Base-by-base conservation (phyloP, 2,888 invertebrate genomes). In the Melieria picta region DNA sequence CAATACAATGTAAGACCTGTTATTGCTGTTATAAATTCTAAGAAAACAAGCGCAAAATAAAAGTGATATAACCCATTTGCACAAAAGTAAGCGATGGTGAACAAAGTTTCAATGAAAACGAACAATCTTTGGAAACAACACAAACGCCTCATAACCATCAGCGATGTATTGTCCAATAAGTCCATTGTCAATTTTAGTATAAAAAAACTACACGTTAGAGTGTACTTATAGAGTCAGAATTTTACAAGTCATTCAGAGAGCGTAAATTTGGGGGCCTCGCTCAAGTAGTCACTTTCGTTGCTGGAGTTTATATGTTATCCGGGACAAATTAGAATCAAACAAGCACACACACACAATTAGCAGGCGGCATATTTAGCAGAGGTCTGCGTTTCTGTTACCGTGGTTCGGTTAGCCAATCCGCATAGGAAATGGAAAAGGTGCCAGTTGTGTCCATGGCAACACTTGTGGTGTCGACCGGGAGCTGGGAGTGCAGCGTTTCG, bases 331-430 rank as follows among this genome's bases (percentile, higher is more conserved):
- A 13, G 46, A 65, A 55, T 52, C 3, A 16, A 10, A 43, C 42
- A 13, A 65, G 72, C 69, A 72, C 66, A 73, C 69, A 72, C 66
- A 73, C 72, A 75, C 75, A 75, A 72, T 65, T 56, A 56, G n/a
- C 45, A 47, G 43, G 10, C 42, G 46, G 45, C 50, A 60, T 61
- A 3, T 57, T 45, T 16, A 42, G 42, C 2, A 30, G 30, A 30
- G 30, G 30, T 30, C 30, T 30, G 30, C 30, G 30, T 50, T 30
- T 46, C 9, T 62, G 67, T 79, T 85, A 86, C 86, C 86, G 85
- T 81, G 85, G 82, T 75, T 87, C 87, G 73, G 83, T 81, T 75
- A 86, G 84, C 87, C 87, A 87, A 79, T 86, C 86, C 77, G 85
- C 83, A 76, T 87, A 87, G 79, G 86, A 85, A 76, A 87, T 81